Evolutionary conservation across 2,113 vertebrate genomes (phyloP).

Genomic region (Noturus placidus): DNA sequence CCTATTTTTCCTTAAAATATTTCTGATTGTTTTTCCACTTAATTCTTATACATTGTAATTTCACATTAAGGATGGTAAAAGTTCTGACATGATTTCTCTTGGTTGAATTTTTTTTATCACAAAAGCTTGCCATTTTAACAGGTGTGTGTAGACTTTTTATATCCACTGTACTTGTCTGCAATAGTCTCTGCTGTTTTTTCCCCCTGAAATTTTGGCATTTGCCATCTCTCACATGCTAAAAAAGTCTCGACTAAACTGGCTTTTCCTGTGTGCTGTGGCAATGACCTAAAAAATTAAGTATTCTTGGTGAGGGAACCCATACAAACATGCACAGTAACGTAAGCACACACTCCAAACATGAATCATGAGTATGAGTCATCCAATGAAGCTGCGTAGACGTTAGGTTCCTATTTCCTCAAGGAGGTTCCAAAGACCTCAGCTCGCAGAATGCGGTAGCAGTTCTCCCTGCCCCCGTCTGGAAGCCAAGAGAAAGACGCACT

Average conservation of each 20-base stretch:
- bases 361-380: constrained; percentile 41
- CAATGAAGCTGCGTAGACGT: neutral
- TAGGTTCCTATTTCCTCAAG: constrained; percentile 33
- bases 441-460: constrained; percentile 35
- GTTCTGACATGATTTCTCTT: no score
- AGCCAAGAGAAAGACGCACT: constrained; percentile 33
- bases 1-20: no score
- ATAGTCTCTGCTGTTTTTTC: neutral
- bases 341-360: constrained; percentile 25
- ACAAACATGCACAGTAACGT: constrained; percentile 20
- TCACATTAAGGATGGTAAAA: no score
- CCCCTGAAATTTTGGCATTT: neutral
- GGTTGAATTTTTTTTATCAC: no score
- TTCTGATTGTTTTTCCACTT: no score
- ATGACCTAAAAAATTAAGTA: constrained; percentile 41
- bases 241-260: constrained; percentile 33
- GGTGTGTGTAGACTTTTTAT: no score
- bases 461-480: constrained; percentile 37
- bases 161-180: neutral
- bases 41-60: no score
- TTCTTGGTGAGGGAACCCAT: constrained; percentile 20
- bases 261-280: constrained; percentile 32
- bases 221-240: neutral
- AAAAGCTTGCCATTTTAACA: no score
- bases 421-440: constrained; percentile 22